Base-by-base conservation (phyloP, 2,113 vertebrate species). In the Dolichotis patagonum region DNA sequence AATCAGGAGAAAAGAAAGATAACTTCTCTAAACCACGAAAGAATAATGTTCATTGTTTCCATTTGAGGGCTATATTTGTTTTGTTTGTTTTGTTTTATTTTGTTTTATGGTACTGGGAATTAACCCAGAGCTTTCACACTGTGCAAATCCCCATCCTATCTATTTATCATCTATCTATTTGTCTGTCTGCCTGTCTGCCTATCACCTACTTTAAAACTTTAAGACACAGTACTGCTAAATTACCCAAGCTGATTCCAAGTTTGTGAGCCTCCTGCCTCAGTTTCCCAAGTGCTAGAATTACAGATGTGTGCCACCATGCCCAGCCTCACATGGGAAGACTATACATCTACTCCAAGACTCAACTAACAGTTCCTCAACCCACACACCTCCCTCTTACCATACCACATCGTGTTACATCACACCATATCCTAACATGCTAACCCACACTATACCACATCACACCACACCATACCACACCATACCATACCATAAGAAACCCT, bases 1-100 rank as follows among this genome's bases (percentile, higher is more conserved):
- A 96, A 86, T 71, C 73, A 75, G 7, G n/a, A 85, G 16, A 54
- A 96, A 90, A 85, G 58, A 96, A 81, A 85, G 8, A 24, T 17
- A 63, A 49, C 65, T 69, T 43, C 73, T 67, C 75, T 92, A 52
- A 86, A 73, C 32, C 4, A 0, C 49, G 75, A 52, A 90, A 94
- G n/a, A 95, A 88, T 12, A 88, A 85, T 75, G 52, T 8, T 93
- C 22, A 54, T 32, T 54, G 38, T 63, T 94, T 75, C 95, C 46
- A 14, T 26, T 30, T 80, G 77, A 35, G 30, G 75, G 75, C 26
- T 17, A 26, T 30, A 24, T 17, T 16, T 77, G 28, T 32, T 78
- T 32, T 52, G 46, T 28, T 49, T 24, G 4, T 73, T 71, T 38
- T 75, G 12, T 75, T 80, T 80, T 30, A 58, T 22, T 78, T 49